Evolutionary conservation across 2,888 invertebrate genomes (phyloP).

Genomic region (Crioceris asparagi): DNA sequence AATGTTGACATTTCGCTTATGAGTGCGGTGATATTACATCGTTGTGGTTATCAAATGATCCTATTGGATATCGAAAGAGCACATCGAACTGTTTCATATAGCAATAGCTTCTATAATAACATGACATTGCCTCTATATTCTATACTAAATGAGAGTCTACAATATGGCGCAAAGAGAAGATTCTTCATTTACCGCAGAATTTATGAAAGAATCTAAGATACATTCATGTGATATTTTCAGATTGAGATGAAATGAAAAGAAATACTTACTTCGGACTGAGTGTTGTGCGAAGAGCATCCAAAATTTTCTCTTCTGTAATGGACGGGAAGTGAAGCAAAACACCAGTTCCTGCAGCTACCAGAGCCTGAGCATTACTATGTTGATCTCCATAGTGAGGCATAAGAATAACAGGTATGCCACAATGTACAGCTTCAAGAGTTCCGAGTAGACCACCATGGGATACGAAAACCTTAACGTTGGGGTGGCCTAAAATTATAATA

Average conservation of each 20-base stretch:
- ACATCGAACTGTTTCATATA: too few relatives aligned
- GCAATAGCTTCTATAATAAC: too few relatives aligned
- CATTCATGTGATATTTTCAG: too few relatives aligned
- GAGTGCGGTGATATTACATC: too few relatives aligned
- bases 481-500: constrained; percentile 23
- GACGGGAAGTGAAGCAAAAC: background rate
- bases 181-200: too few relatives aligned
- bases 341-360: constrained; percentile 6
- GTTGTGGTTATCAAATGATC: too few relatives aligned
- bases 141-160: too few relatives aligned
- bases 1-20: too few relatives aligned
- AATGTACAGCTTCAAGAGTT: constrained; percentile 20
- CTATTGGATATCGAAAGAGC: too few relatives aligned
- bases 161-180: too few relatives aligned
- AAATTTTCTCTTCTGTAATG: constrained; percentile 6
- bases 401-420: constrained; percentile 19
- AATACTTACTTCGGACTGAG: constrained; percentile 5
- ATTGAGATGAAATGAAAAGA: background rate
- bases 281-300: constrained; percentile 1
- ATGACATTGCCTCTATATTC: too few relatives aligned
- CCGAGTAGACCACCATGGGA: constrained; percentile 23
- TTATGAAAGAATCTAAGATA: too few relatives aligned
- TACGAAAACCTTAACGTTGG: constrained; percentile 20
- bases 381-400: constrained; percentile 23
- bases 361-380: constrained; percentile 15